Conservation (phyloP, 1,140 invertebrate species). For the Diabrotica undecimpunctata region DNA sequence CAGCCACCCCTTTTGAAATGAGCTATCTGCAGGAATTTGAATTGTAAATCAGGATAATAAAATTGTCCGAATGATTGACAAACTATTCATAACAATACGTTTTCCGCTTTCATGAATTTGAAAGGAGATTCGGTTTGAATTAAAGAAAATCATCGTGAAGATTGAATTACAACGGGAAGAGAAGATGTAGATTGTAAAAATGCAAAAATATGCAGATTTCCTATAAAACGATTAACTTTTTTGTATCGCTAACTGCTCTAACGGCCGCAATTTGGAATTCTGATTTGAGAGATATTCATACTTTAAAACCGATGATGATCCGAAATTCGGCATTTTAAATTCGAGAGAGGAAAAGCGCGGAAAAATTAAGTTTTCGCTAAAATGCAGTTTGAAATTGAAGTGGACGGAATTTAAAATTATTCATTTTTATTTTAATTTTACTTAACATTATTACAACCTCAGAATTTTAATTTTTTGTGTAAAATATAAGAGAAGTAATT, state of each 20-base stretch:
- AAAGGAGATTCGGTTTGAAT: conserved; percentile 2
- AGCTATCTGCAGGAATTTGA: neutral
- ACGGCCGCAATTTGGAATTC: conserved; percentile 1
- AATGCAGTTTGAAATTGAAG: too few relatives aligned
- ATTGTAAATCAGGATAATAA: neutral
- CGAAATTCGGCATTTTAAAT: neutral
- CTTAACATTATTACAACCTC: too few relatives aligned
- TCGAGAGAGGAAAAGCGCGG: too few relatives aligned
- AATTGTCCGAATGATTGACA: conserved; percentile 2
- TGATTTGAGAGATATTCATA: neutral
- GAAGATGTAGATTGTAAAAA: conserved; percentile 2
- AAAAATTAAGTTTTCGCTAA: too few relatives aligned
- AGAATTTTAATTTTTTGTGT: too few relatives aligned
- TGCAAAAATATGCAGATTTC: neutral
- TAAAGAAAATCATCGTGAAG: conserved; percentile 2
- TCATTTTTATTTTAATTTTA: too few relatives aligned
- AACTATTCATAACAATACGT: conserved; percentile 2
- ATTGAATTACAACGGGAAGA: neutral
- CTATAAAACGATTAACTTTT: conserved; percentile 1
- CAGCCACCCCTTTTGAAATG: neutral
- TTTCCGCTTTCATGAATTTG: conserved; percentile 2
- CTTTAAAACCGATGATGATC: neutral
- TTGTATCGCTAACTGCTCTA: neutral
- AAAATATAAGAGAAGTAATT: too few relatives aligned
- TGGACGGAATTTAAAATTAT: too few relatives aligned